Evolutionary conservation across 1,140 invertebrate species (phyloP).

Genomic region (Piezodorus guildinii): DNA sequence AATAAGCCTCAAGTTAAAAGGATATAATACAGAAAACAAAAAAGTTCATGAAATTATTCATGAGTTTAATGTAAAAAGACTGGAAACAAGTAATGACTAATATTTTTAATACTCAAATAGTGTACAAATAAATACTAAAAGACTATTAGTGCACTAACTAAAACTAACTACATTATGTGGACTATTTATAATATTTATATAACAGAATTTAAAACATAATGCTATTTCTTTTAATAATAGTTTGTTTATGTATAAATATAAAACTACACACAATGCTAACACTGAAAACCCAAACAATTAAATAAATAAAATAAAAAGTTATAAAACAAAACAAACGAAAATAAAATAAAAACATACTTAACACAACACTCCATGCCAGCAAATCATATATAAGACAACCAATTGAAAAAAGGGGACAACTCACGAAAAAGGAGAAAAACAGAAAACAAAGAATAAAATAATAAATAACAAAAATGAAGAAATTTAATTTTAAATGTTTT

Average conservation of each 20-base stretch:
- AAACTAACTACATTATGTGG: no score
- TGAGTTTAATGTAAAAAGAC: neutral
- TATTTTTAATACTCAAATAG: no score
- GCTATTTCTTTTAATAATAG: neutral
- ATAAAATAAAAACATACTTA: slow-evolving; percentile 16
- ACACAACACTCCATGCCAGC: slow-evolving; percentile 22
- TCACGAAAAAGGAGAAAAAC: slow-evolving; percentile 5
- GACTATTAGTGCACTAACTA: no score
- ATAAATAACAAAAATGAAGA: neutral
- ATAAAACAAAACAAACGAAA: slow-evolving; percentile 19
- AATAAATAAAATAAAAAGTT: slow-evolving; percentile 16
- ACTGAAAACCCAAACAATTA: slow-evolving; percentile 4
- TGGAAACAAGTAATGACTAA: neutral
- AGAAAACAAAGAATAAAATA: neutral
- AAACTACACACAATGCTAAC: slow-evolving; percentile 13
- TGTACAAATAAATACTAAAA: no score
- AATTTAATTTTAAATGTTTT: neutral
- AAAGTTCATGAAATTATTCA: neutral
- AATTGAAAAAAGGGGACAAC: slow-evolving; percentile 14
- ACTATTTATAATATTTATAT: no score
- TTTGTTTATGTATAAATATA: neutral
- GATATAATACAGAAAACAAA: neutral
- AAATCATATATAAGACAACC: slow-evolving; percentile 21
- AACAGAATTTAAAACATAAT: no score
- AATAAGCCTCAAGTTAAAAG: neutral